Evolutionary conservation across 2,888 invertebrate species (phyloP).

Genomic region (Macrophya annulata): DNA sequence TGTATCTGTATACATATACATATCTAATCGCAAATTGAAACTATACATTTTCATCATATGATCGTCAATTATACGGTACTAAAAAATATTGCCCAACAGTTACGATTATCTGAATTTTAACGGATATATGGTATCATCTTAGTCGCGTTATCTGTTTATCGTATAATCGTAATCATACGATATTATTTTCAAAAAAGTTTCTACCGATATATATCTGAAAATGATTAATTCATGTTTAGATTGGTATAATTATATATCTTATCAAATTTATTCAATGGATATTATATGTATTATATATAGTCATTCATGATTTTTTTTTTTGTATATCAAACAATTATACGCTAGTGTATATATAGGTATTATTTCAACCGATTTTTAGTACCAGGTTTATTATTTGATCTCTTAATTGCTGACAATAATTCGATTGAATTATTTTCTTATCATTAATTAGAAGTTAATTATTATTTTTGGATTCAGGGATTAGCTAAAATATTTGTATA

Average conservation of each 20-base stretch:
- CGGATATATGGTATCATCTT: neutral
- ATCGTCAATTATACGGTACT: neutral
- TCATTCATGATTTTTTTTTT: neutral
- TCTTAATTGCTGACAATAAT: neutral
- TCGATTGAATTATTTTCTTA: neutral
- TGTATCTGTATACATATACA: neutral
- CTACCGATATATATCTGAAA: neutral
- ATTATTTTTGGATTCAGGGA: neutral
- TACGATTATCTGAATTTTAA: neutral
- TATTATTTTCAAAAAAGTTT: neutral
- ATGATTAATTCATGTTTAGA: slow-evolving; percentile 3
- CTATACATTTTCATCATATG: neutral
- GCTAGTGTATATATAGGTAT: neutral
- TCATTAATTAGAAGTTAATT: neutral
- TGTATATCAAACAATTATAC: neutral
- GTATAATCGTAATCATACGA: neutral
- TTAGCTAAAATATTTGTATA: neutral
- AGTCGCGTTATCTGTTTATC: neutral
- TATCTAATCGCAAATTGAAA: slow-evolving; percentile 8
- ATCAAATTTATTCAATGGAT: slow-evolving; percentile 25
- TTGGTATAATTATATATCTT: neutral
- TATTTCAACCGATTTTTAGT: neutral
- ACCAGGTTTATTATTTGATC: neutral
- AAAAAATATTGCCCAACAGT: neutral
- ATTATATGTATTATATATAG: too few species aligned